These are phyloP conservation scores for Ceriagrion tenellum DNA, from an alignment of 2,888 invertebrate genomes.

Conservation along the genomic window DNA sequence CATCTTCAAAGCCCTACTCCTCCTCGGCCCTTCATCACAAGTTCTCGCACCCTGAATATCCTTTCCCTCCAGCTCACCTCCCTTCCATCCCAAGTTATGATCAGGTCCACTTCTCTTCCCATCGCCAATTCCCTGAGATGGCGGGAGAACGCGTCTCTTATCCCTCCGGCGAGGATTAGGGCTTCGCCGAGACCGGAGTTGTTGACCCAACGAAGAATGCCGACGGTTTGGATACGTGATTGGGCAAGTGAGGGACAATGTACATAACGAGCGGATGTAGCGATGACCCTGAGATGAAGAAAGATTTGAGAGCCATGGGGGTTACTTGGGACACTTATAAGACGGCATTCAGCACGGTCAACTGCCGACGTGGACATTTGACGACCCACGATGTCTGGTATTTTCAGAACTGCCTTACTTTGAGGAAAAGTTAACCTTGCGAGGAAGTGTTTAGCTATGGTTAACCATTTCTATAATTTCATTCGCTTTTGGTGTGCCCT, in stretches of 20 bases:
- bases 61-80: background rate
- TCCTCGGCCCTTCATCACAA: background rate
- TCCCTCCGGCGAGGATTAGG: background rate
- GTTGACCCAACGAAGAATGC: background rate
- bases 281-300: background rate
- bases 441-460: too few relatives aligned
- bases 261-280: background rate
- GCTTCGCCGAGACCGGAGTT: background rate
- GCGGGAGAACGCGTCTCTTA: background rate
- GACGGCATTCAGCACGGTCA: background rate
- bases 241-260: background rate
- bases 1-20: background rate
- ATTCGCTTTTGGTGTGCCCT: too few relatives aligned
- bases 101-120: background rate
- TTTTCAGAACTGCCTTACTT: too few relatives aligned
- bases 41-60: background rate
- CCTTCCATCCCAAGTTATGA: background rate
- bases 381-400: background rate
- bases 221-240: background rate
- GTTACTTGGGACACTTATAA: background rate
- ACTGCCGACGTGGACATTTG: background rate
- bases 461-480: too few relatives aligned
- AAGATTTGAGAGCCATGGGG: background rate
- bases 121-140: background rate
- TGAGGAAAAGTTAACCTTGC: too few relatives aligned